Evolutionary conservation across 2,888 invertebrate genomes (phyloP).

Genomic region (Rhaphigaster nebulosa): DNA sequence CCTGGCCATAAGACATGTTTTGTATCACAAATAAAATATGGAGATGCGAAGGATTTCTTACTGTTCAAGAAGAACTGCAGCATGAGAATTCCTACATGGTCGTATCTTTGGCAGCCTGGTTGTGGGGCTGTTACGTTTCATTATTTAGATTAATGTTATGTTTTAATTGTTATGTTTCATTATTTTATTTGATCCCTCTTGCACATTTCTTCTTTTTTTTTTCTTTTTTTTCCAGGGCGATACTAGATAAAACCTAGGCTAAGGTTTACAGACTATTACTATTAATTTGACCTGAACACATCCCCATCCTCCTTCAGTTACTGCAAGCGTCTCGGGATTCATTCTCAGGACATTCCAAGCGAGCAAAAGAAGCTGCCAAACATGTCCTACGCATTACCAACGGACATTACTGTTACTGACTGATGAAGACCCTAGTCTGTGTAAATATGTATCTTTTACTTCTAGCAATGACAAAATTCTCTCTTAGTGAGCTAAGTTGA

Average conservation of each 20-base stretch:
- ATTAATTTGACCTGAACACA: neutral
- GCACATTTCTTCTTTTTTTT: neutral
- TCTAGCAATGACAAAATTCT: slow-evolving; percentile 24
- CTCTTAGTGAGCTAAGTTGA: slow-evolving; percentile 7
- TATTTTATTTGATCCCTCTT: neutral
- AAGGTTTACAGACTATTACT: slow-evolving; percentile 25
- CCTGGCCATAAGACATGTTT: no score
- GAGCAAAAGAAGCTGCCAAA: slow-evolving; percentile 11
- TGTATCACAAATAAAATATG: no score
- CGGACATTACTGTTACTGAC: slow-evolving; percentile 35
- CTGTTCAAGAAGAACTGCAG: no score
- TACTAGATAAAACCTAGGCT: slow-evolving; percentile 39
- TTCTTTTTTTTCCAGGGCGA: slow-evolving; percentile 50
- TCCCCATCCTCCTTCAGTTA: neutral
- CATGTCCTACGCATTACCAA: neutral
- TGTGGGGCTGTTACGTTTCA: no score
- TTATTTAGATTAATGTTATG: no score
- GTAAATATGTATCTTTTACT: slow-evolving; percentile 34
- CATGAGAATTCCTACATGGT: no score
- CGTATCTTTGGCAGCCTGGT: no score
- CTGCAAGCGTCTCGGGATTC: neutral
- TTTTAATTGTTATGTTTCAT: neutral
- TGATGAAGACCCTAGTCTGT: slow-evolving; percentile 37
- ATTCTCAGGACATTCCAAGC: neutral
- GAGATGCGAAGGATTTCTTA: no score